Evolutionary conservation across 2,113 vertebrate species (phyloP).

Genomic region (Calypte anna): DNA sequence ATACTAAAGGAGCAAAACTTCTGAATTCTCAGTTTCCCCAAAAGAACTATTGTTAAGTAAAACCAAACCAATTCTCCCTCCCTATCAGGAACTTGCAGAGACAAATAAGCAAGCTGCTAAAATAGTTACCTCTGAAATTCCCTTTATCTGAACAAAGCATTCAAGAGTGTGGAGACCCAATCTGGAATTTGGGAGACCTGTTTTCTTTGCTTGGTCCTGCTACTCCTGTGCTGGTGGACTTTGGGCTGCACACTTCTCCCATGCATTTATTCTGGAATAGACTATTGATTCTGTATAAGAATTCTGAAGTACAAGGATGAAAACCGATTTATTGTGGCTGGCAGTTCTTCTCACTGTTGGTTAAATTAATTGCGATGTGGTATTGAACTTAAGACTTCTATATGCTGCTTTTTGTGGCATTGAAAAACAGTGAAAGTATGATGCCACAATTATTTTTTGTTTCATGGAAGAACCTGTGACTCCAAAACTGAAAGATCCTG

Average conservation of each 20-base stretch:
- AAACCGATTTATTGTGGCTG: background rate
- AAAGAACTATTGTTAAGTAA: background rate
- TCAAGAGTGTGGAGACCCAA: background rate
- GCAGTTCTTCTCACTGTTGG: background rate
- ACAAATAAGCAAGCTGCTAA: background rate
- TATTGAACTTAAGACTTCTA: background rate
- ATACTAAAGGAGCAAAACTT: slow-evolving; percentile 7
- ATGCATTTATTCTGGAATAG: background rate
- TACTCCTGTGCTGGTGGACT: background rate
- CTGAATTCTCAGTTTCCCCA: background rate
- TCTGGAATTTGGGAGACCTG: background rate
- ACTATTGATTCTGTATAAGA: background rate
- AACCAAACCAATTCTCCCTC: background rate
- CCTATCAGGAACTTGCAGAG: background rate
- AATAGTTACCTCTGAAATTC: background rate
- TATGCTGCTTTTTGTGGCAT: fast-evolving
- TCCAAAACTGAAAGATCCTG: background rate
- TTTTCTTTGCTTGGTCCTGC: background rate
- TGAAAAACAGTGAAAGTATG: background rate
- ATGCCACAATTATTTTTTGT: background rate
- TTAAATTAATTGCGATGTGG: background rate
- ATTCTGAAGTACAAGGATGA: background rate
- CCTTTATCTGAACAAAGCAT: background rate
- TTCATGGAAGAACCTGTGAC: background rate
- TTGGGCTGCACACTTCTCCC: background rate